Conservation (phyloP, 1,140 invertebrate genomes). For the Papilio polytes region DNA sequence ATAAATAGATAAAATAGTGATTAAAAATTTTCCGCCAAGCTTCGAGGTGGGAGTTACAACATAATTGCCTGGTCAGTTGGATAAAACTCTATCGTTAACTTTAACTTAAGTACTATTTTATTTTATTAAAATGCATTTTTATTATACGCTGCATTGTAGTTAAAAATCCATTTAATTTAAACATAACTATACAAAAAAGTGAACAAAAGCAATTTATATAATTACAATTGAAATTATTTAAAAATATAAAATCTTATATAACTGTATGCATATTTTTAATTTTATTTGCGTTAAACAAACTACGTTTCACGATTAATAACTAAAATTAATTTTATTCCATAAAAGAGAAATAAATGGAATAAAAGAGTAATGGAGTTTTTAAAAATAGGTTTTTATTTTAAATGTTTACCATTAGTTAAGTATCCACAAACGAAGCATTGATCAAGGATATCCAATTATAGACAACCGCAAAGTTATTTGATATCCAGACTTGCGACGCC, state of each 20-base stretch:
- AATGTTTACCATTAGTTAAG: neutral
- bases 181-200: no score
- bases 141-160: no score
- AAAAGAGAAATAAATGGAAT: neutral
- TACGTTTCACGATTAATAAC: no score
- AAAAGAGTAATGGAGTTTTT: neutral
- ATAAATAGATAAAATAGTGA: slow-evolving; percentile 65
- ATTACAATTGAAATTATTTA: no score
- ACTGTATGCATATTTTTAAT: no score
- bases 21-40: slow-evolving; percentile 71
- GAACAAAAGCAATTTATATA: no score
- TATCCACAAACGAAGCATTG: neutral
- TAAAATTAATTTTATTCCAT: no score
- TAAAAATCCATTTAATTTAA: no score
- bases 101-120: no score
- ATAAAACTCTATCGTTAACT: neutral
- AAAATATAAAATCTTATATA: no score
- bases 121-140: no score
- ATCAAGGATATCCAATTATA: slow-evolving; percentile 28
- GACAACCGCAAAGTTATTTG: slow-evolving; percentile 33
- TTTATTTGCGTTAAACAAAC: no score
- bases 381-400: neutral
- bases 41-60: slow-evolving; percentile 13
- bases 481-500: slow-evolving; percentile 17
- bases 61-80: neutral